Percentiles rank a stretch among this genome's conserved stretches.
Conservation (phyloP, 2,797 vertebrate species). For the Poecile montanus region DNA sequence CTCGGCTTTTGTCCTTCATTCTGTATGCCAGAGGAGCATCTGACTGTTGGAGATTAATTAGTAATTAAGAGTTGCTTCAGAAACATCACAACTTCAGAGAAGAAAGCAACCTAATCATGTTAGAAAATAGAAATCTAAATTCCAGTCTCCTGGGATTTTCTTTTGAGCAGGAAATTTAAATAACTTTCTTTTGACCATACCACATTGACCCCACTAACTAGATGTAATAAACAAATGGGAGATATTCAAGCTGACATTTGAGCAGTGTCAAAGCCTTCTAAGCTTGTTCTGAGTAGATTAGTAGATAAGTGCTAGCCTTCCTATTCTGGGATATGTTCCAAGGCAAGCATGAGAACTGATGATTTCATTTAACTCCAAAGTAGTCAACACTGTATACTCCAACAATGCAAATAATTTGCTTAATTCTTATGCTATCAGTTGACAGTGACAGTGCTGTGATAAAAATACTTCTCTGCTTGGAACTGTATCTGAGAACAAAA, state of each 20-base stretch:
- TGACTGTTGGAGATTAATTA: conserved; percentile 13
- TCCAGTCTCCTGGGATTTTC: not conserved
- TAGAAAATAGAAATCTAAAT: conserved; percentile 1
- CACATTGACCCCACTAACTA: conserved; percentile 6
- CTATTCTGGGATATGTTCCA: conserved; percentile 66
- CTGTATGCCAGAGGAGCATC: not conserved
- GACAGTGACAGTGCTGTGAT: rapidly evolving
- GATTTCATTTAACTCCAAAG: conserved; percentile 39
- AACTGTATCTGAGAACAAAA: not conserved
- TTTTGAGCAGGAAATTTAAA: not conserved
- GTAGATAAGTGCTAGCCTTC: conserved; percentile 57
- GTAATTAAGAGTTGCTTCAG: conserved; percentile 19
- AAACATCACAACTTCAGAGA: not conserved
- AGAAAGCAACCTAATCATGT: not conserved
- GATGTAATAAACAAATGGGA: conserved; percentile 55
- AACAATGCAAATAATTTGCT: not conserved
- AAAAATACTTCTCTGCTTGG: not conserved
- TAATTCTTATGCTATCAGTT: not conserved
- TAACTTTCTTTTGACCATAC: not conserved
- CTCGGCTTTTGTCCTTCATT: not conserved
- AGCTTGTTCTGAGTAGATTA: conserved; percentile 66
- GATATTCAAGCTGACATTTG: conserved; percentile 66
- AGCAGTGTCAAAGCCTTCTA: conserved; percentile 64
- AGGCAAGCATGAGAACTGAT: conserved; percentile 31
- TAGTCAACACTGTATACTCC: not conserved